A percentile compares a stretch with the other conserved stretches of the same genome.
Conservation (phyloP, 2,113 vertebrate genomes). For the Zapornia atra region DNA sequence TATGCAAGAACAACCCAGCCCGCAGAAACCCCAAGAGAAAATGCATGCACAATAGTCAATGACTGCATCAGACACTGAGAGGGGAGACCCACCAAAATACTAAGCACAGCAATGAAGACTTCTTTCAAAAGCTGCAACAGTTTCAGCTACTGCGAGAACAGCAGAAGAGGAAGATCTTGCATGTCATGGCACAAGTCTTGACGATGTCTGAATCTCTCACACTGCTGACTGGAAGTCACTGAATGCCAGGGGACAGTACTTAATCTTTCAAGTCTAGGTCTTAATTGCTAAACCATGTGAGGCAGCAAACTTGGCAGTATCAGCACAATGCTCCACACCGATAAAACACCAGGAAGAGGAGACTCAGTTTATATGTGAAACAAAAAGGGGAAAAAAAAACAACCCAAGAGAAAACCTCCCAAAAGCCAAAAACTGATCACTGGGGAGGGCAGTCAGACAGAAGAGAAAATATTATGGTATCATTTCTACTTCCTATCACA, state of each 20-base stretch:
- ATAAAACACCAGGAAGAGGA: background rate
- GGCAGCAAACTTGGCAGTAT: background rate
- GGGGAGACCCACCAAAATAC: background rate
- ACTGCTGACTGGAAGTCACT: background rate
- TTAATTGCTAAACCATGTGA: background rate
- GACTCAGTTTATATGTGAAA: background rate
- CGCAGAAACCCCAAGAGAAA: background rate
- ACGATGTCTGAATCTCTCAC: background rate
- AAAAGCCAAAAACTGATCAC: background rate
- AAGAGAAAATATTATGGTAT: background rate
- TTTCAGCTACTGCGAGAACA: background rate
- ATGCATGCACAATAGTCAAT: accelerated
- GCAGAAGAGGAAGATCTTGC: accelerated
- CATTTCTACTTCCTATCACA: background rate
- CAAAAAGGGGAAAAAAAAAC: background rate
- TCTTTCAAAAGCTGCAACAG: background rate
- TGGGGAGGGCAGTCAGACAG: background rate
- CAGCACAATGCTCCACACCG: background rate
- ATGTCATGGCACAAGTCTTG: background rate
- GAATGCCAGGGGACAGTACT: background rate
- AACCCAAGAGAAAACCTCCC: background rate
- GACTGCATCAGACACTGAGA: accelerated
- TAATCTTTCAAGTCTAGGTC: background rate
- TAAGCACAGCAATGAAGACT: accelerated
- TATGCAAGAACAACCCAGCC: background rate